phyloP scores from a whole-genome alignment of 2,797 vertebrate species.

The Peromyscus attwateri region DNA sequence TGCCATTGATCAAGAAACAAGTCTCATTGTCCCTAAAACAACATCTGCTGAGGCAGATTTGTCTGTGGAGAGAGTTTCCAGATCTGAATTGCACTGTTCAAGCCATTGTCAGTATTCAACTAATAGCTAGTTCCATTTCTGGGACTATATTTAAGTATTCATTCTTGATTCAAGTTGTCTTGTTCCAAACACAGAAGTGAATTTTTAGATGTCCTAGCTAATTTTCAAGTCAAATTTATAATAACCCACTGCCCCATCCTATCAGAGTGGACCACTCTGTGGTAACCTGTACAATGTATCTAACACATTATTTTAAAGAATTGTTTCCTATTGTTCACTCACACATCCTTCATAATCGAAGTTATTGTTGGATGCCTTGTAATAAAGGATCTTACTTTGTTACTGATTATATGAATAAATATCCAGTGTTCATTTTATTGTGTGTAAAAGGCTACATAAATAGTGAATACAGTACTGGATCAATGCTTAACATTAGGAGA shows the following conservation, averaged over 20 bases:
- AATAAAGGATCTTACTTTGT: neutral
- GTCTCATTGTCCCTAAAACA: constrained; percentile 62
- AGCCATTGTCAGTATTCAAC: constrained; percentile 67
- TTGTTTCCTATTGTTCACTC: neutral
- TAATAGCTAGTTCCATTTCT: constrained; percentile 73
- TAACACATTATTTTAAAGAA: neutral
- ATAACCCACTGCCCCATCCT: constrained; percentile 19
- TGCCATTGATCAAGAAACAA: constrained; percentile 51
- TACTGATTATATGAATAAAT: neutral
- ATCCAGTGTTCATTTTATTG: neutral
- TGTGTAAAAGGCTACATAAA: neutral
- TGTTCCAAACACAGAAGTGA: constrained; percentile 72
- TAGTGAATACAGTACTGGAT: neutral
- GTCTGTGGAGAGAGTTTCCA: constrained; percentile 62
- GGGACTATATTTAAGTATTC: constrained; percentile 76
- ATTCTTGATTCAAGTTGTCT: constrained; percentile 70
- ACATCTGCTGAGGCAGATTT: constrained; percentile 77
- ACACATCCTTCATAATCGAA: neutral
- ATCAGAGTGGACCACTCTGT: constrained; percentile 33
- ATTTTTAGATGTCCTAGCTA: constrained; percentile 79
- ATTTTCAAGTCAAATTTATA: constrained; percentile 73
- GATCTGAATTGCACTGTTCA: constrained; percentile 78
- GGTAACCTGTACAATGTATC: neutral
- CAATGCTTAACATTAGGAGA: neutral
- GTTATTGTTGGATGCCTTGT: neutral